Evolutionary conservation across 2,797 vertebrate species (phyloP).

Genomic region (Sus cebifrons): DNA sequence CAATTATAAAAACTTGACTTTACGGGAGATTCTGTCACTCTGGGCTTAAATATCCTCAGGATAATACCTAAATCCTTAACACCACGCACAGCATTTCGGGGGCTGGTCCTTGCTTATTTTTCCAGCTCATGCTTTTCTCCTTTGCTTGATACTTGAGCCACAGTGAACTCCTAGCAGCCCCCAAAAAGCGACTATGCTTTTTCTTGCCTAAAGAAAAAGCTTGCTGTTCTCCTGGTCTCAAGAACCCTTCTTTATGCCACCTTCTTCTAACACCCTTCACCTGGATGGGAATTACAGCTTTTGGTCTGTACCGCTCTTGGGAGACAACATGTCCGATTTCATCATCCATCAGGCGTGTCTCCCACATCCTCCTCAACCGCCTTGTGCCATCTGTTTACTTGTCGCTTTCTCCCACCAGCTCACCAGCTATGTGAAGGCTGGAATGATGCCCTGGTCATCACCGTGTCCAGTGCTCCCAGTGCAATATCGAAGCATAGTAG

Average conservation of each 20-base stretch:
- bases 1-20: no score
- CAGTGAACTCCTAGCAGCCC: not conserved
- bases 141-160: not conserved
- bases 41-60: not conserved
- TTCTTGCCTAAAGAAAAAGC: not conserved
- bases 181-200: not conserved
- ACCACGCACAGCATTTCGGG: not conserved
- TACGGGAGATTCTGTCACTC: not conserved
- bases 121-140: not conserved
- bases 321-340: not conserved
- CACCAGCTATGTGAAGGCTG: not conserved
- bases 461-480: not conserved
- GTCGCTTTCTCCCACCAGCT: not conserved
- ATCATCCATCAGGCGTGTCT: not conserved
- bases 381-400: not conserved
- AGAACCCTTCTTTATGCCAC: not conserved
- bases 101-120: not conserved
- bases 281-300: not conserved
- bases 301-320: not conserved
- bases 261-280: not conserved
- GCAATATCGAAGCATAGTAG: not conserved
- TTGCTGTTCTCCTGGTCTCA: not conserved
- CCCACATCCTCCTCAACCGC: not conserved
- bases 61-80: not conserved
- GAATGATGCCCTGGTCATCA: not conserved